Base-by-base conservation (phyloP, 2,113 vertebrate genomes). In the Scortum barcoo region DNA sequence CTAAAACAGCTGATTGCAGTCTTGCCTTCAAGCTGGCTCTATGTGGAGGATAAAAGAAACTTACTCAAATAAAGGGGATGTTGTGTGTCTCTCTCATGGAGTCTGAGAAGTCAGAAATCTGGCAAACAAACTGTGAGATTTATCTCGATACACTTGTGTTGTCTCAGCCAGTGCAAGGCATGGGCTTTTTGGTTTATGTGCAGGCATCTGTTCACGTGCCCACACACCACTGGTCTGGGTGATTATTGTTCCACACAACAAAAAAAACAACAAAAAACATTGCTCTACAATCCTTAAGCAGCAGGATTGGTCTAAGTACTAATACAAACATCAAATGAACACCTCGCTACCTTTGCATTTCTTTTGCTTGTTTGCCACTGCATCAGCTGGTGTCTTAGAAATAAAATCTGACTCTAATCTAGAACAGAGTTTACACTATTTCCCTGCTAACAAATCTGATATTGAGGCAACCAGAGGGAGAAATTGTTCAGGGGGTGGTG, bases 201-300 rank as follows among this genome's bases (percentile, higher is more conserved):
- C 33, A 68, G 57, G 28, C 57, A 51, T 83, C 61, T 79, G 78
- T 80, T 89, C 72, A 62, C 1, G 20, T 62, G 80, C 84, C 87
- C 83, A 90, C 88, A 72, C 72, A 78, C 74, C 72, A 36, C 51
- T 81, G 63, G 65, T 72, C 57, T 80, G 67, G 63, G 46, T 1
- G 20, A 72, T 77, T 65, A 88, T 88, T 92, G 85, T 90, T 89
- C 60, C 24, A 74, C 71, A 86, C 19, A 76, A 57, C 63, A 67
- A 75, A 73, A 73, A 74, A 54, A 57, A 79, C 75, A 68, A 81
- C 74, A 73, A 53, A 68, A 85, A 87, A 84, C 80, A 90, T 86
- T 91, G 83, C 65, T 77, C 26, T 33, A 44, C 26, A 80, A 53
- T 81, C 70, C 80, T 60, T 79, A 65, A 83, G 80, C 72, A 88